Conservation (phyloP, 2,888 invertebrate genomes). For the Gymnocheta viridis region DNA sequence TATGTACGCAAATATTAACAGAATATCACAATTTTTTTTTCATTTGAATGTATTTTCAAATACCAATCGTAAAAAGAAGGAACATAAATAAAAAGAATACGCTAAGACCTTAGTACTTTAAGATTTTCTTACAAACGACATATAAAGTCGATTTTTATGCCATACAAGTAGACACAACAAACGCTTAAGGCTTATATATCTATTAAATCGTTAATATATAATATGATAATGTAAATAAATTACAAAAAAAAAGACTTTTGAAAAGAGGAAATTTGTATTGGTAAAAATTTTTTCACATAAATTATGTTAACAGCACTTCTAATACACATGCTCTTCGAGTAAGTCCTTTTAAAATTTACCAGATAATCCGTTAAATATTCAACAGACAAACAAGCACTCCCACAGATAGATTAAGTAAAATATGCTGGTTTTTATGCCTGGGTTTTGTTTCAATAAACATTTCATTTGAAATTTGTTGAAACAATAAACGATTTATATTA, state of each 20-base stretch:
- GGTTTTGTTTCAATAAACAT: conserved; percentile 44
- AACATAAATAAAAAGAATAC: not conserved
- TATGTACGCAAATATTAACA: not conserved
- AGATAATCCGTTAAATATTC: conserved; percentile 61
- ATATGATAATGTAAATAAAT: conserved; percentile 25
- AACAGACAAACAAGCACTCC: not conserved
- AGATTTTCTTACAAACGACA: conserved; percentile 40
- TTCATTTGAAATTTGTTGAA: conserved; percentile 50
- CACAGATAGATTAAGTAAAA: not conserved
- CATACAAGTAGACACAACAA: conserved; percentile 48
- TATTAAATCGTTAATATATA: conserved; percentile 45
- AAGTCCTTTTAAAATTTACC: conserved; percentile 50
- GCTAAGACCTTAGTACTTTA: conserved; percentile 28
- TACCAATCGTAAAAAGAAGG: not conserved
- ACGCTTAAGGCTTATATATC: conserved; percentile 13
- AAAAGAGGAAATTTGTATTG: not conserved
- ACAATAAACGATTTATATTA: conserved; percentile 52
- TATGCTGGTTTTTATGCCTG: not conserved
- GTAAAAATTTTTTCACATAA: conserved; percentile 38
- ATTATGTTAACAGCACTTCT: conserved; percentile 44
- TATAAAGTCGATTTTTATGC: conserved; percentile 62
- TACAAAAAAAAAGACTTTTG: not conserved
- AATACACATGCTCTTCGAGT: conserved; percentile 17
- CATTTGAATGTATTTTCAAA: conserved; percentile 18
- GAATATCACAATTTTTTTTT: not conserved